Evolutionary conservation across 2,113 vertebrate genomes (phyloP), one percentile per base, ranked within the genome.

Genomic region (Shinisaurus crocodilurus): DNA sequence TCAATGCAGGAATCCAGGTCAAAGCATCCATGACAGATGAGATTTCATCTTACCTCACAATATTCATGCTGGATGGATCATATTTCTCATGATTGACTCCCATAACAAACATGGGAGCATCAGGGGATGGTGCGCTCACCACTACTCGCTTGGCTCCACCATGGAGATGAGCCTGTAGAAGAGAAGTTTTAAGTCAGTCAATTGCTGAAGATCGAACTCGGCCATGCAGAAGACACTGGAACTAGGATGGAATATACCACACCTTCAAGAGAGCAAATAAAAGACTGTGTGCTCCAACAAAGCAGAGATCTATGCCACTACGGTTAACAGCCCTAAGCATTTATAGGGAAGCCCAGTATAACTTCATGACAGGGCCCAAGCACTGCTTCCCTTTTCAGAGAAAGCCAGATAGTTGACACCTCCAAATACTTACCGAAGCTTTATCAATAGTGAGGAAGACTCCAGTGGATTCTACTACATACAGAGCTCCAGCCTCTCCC

Each of bases 41-140:
- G 54, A 12, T 54, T 12, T 2, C 2, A 9, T 13, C 93, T 93
- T 96, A 98, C 98, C 98, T 98, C 96, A 99, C 97, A 3, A 98
- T 96, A 84, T 91, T 98, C 98, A 98, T 98, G 94, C 94, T 95
- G 92, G 94, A 95, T 1, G 98, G 98, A 91, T 98, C 96, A 10
- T 98, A 99, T 65, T 97, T 97, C 79, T 98, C 96, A 90, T 98
- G 97, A 1, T 99, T 99, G 50, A 99, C 98, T 70, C 98, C 98
- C 98, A 98, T 98, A 92, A 99, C 98, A 81, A 99, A 98, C 97
- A 97, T 98, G 27, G 98, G 98, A 0, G 98, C 98, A 2, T 98
- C 98, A 0, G 98, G 98, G 34, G 98, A 99, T 27, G 98, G 98
- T 0, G 98, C 98, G 0, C 95, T 97, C 91, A 99, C 98, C 32